These are phyloP conservation scores for Myotis daubentonii DNA, from an alignment of 2,797 vertebrate species.

Conservation along the genomic window DNA sequence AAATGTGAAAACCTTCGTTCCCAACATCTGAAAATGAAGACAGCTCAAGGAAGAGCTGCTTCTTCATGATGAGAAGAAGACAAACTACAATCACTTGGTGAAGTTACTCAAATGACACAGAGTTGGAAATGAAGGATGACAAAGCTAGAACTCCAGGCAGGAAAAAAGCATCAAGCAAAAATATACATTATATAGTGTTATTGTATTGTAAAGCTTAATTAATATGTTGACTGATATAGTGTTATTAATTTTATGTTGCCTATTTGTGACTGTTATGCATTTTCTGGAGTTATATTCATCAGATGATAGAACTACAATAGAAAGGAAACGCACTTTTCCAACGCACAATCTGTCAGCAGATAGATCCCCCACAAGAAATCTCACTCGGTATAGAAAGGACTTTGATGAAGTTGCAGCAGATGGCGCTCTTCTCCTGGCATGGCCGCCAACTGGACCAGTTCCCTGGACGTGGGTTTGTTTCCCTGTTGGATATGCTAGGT, in stretches of 20 bases:
- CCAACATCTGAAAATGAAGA: slow-evolving; percentile 21
- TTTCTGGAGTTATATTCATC: neutral
- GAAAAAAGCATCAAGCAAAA: neutral
- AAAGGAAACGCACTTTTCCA: neutral
- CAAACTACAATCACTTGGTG: neutral
- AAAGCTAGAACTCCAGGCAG: neutral
- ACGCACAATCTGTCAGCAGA: neutral
- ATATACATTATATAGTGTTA: neutral
- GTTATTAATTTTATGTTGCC: neutral
- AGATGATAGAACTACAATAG: neutral
- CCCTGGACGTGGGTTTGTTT: neutral
- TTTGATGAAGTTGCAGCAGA: slow-evolving; percentile 56
- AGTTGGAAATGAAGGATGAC: neutral
- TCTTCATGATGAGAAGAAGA: neutral
- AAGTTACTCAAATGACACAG: neutral
- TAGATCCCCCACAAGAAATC: neutral
- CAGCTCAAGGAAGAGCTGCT: neutral
- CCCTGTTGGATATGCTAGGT: neutral
- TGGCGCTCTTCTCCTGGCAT: slow-evolving; percentile 61
- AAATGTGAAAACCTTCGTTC: slow-evolving; percentile 50
- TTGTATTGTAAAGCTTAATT: neutral
- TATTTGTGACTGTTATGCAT: neutral
- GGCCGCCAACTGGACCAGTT: neutral
- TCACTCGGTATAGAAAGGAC: neutral
- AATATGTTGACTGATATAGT: neutral